Conservation (phyloP, 2,113 vertebrate genomes). For the Anarrhichthys ocellatus region DNA sequence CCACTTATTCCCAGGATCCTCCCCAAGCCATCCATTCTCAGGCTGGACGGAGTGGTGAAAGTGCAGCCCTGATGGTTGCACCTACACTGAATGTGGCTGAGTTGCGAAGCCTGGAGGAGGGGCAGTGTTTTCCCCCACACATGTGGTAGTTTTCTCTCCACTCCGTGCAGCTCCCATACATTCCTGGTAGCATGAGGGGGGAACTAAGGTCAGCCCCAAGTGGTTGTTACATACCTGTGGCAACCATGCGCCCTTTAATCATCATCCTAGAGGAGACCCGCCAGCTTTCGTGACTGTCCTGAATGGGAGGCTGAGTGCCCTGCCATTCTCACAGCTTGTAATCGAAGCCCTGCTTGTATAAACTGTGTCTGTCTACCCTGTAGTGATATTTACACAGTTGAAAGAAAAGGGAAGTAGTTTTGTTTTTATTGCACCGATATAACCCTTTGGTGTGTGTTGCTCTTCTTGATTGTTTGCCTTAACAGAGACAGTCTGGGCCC, state of each 20-base stretch:
- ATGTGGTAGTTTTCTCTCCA: conserved; percentile 70
- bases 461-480: conserved; percentile 17
- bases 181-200: conserved; percentile 64
- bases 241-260: conserved; percentile 71
- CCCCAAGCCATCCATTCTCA: conserved; percentile 36
- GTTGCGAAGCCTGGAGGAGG: conserved; percentile 39
- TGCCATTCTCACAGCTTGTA: conserved; percentile 69
- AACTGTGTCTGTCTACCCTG: conserved; percentile 47
- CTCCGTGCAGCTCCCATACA: conserved; percentile 67
- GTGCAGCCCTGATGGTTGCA: conserved; percentile 35
- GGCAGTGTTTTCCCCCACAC: conserved; percentile 56
- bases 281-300: conserved; percentile 53
- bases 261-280: conserved; percentile 52
- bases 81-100: conserved; percentile 51
- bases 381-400: conserved; percentile 47
- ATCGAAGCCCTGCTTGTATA: conserved; percentile 59
- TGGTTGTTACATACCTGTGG: conserved; percentile 73
- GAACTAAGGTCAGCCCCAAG: conserved; percentile 49
- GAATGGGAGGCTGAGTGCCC: conserved; percentile 51
- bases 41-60: conserved; percentile 49
- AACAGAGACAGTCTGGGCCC: conserved; percentile 8
- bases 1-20: conserved; percentile 61
- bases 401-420: conserved; percentile 46
- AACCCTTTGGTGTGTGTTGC: not conserved
- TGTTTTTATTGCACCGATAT: conserved; percentile 40